Evolutionary conservation across 2,113 vertebrate species (phyloP).

Genomic region (Sporophila hypoxantha): DNA sequence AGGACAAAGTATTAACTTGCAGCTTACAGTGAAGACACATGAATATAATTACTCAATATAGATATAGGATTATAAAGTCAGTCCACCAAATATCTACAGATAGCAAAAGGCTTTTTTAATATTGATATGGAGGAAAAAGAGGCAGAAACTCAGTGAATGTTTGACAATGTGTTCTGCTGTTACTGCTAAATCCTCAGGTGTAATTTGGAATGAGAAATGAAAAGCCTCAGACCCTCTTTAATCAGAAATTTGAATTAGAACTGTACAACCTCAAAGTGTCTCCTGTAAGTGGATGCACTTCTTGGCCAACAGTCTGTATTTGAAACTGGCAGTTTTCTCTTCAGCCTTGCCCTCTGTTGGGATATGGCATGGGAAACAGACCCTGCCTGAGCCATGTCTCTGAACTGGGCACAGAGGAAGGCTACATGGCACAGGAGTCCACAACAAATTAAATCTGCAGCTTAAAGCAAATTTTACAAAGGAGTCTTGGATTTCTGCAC

Average conservation of each 20-base stretch:
- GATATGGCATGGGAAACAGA: not conserved
- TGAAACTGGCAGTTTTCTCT: not conserved
- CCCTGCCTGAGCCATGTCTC: not conserved
- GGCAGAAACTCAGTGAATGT: not conserved
- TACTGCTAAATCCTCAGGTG: not conserved
- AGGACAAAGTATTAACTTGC: not conserved
- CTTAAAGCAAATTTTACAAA: not conserved
- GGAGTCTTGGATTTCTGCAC: not conserved
- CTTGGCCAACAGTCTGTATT: not conserved
- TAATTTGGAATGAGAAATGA: not conserved
- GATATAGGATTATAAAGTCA: not conserved
- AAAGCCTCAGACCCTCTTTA: not conserved
- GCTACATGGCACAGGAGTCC: not conserved
- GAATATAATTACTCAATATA: not conserved
- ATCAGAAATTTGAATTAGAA: not conserved
- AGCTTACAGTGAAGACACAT: not conserved
- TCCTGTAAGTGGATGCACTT: not conserved
- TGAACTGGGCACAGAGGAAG: not conserved
- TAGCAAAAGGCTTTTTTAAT: not conserved
- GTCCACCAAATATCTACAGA: not conserved
- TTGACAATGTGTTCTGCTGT: not conserved
- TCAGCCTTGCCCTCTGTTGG: not conserved
- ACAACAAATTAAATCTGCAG: not conserved
- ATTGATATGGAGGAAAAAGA: not conserved
- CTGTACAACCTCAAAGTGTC: not conserved